phyloP scores from a whole-genome alignment of 35 echinoderm and acorn worm genomes.

The Apostichopus parvimensis region DNA sequence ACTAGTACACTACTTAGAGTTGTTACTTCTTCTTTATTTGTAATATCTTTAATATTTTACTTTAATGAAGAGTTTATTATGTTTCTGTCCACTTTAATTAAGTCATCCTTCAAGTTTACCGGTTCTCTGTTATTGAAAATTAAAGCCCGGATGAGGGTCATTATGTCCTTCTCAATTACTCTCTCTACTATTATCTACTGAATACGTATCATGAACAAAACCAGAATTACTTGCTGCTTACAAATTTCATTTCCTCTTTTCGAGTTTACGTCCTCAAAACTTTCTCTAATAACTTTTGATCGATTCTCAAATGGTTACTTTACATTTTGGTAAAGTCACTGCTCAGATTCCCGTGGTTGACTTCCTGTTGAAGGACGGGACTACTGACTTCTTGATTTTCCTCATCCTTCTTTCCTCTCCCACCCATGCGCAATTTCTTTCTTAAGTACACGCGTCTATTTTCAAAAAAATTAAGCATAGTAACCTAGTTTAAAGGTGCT shows the following conservation, averaged over 20 bases:
- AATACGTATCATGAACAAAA: not conserved
- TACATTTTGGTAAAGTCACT: not conserved
- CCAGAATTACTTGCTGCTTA: not conserved
- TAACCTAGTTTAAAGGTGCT: constrained; percentile 48
- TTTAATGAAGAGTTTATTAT: not conserved
- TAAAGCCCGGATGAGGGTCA: constrained; percentile 1
- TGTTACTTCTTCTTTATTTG: not conserved
- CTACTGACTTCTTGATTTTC: not conserved
- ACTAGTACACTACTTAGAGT: too few species aligned
- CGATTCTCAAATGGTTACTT: too few species aligned
- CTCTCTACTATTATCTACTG: too few species aligned
- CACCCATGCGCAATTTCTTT: not conserved
- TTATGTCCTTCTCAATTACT: not conserved
- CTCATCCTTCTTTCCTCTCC: not conserved
- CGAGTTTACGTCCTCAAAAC: not conserved
- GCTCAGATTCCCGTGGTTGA: not conserved
- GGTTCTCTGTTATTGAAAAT: not conserved
- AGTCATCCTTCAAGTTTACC: constrained; percentile 6
- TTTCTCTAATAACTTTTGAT: not conserved
- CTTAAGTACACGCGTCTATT: constrained; percentile 22
- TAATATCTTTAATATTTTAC: not conserved
- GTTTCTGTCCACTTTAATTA: not conserved
- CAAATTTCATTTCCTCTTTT: not conserved
- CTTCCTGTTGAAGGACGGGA: not conserved
- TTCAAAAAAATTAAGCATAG: constrained; percentile 38